Evolutionary conservation across 2,797 vertebrate genomes (phyloP).

Genomic region (Distichodus sexfasciatus): DNA sequence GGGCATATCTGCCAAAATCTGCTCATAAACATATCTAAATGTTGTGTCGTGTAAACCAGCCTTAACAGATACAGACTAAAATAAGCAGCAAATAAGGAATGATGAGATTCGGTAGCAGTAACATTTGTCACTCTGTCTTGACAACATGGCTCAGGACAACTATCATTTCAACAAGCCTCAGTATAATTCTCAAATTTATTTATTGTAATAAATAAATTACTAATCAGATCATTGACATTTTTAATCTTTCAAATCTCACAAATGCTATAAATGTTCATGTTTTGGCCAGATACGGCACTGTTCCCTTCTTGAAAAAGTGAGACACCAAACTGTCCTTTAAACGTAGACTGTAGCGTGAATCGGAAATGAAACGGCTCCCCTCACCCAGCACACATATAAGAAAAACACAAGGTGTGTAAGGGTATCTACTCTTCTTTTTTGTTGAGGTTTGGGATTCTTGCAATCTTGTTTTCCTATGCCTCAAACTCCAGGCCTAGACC

Average conservation of each 20-base stretch:
- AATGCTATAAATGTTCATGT: not conserved
- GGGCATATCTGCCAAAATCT: no score
- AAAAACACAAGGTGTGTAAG: constrained; percentile 77
- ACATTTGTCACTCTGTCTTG: constrained; percentile 7
- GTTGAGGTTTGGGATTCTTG: constrained; percentile 60
- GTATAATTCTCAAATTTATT: constrained; percentile 6
- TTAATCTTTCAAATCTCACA: constrained; percentile 34
- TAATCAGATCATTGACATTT: constrained; percentile 44
- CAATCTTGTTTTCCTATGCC: constrained; percentile 74
- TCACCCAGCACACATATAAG: constrained; percentile 81
- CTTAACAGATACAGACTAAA: no score
- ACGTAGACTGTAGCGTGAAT: constrained; percentile 62
- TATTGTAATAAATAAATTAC: constrained; percentile 57
- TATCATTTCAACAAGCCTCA: not conserved
- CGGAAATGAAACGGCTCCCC: constrained; percentile 69
- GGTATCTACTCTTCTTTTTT: constrained; percentile 72
- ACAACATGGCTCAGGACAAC: constrained; percentile 13
- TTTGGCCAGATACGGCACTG: not conserved
- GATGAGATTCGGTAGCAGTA: no score
- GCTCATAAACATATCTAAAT: no score
- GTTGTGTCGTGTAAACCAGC: no score
- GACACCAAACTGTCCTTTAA: constrained; percentile 64
- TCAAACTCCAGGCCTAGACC: constrained; percentile 96
- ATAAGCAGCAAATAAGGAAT: no score
- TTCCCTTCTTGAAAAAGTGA: constrained; percentile 55